Conservation (phyloP, 2,888 invertebrate genomes). For the Lasioglossum leucozonium region DNA sequence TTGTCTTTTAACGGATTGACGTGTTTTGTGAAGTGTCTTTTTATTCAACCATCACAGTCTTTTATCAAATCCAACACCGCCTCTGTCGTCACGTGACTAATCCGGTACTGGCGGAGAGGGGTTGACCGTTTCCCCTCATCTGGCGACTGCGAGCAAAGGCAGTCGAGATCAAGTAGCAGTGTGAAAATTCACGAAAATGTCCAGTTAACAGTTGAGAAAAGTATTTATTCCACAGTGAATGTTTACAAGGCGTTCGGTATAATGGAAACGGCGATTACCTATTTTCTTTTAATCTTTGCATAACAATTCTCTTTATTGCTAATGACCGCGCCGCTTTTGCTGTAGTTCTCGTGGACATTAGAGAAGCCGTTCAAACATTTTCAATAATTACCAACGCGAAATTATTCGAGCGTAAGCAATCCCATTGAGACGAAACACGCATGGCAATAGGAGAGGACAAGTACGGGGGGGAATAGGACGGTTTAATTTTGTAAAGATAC, state of each 20-base stretch:
- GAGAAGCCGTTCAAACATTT: slow-evolving; percentile 18
- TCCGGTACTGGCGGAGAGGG: too few relatives aligned
- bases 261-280: neutral
- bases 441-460: neutral
- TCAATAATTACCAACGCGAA: slow-evolving; percentile 33
- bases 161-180: too few relatives aligned
- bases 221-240: neutral
- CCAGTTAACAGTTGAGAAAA: neutral
- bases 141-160: too few relatives aligned
- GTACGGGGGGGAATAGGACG: neutral
- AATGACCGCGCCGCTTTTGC: slow-evolving; percentile 8
- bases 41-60: too few relatives aligned
- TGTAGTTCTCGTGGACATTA: slow-evolving; percentile 9
- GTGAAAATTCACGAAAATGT: neutral
- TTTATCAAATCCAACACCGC: too few relatives aligned
- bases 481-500: slow-evolving; percentile 62
- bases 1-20: too few relatives aligned
- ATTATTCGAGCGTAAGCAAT: slow-evolving; percentile 13
- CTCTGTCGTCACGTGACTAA: too few relatives aligned
- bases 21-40: too few relatives aligned
- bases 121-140: too few relatives aligned
- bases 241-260: neutral
- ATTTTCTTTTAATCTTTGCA: neutral
- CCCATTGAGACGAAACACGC: slow-evolving; percentile 17
- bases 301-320: slow-evolving; percentile 5